Base-by-base conservation (phyloP, 2,888 invertebrate species). In the Cactoblastis cactorum region DNA sequence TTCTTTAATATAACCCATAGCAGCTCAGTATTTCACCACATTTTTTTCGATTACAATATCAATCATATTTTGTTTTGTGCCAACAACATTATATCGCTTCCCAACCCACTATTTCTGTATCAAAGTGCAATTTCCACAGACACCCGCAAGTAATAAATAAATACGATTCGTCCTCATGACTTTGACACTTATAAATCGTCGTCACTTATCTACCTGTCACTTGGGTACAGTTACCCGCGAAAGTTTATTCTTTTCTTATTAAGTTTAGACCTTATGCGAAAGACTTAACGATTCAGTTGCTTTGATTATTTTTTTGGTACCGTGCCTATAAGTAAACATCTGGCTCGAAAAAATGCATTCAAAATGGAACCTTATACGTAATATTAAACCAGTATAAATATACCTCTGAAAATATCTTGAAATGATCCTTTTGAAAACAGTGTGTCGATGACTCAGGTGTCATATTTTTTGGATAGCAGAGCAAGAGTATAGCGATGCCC, bases 181-280 rank as follows among this genome's bases (percentile, higher is more conserved):
- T 74, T 72, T 74, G 79, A 77, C 79, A 71, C 65, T 72, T 74
- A 79, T 71, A 78, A 80, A 80, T 80, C 74, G 77, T 69, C 74
- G 62, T 61, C 65, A 68, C 71, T 76, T 73, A 74, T 72, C 68
- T 64, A 38, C 56, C 50, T 65, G 67, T 67, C 78, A 80, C 78
- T 77, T 78, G 71, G n/a, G 37, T 37, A 37, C 35, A 35, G 14
- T 62, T 58, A 58, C 41, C 49, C 48, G 51, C 47, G 49, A 53
- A 48, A 51, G 41, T 50, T n/a, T n/a, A n/a, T n/a, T n/a, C n/a
- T n/a, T n/a, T n/a, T n/a, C n/a, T n/a, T n/a, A n/a, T n/a, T n/a
- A n/a, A n/a, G n/a, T n/a, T n/a, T 22, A 22, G 22, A 22, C 22
- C 22, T 22, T 22, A 22, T 3, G 6, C 3, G 3, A 22, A 22